phyloP scores from a whole-genome alignment of 2,113 vertebrate genomes.

The Pteruthius melanotis region DNA sequence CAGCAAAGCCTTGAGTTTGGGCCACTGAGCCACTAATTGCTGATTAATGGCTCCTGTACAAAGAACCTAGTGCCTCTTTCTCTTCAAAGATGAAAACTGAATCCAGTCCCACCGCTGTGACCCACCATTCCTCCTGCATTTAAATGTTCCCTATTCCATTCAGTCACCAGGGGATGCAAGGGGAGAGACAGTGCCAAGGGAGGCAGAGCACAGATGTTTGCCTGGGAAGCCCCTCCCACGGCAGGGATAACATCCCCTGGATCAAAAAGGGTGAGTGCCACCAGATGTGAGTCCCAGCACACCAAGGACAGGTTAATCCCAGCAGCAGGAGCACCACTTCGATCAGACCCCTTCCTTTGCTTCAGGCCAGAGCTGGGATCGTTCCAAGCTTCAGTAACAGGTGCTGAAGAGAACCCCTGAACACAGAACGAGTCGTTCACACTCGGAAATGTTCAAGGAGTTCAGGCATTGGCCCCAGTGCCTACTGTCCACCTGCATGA shows the following conservation, averaged over 20 bases:
- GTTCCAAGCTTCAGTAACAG: not conserved
- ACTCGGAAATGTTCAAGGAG: not conserved
- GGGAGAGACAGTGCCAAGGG: not conserved
- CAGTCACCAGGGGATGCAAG: not conserved
- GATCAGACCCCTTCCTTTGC: not conserved
- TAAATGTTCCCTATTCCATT: not conserved
- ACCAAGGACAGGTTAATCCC: not conserved
- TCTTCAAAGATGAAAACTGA: not conserved
- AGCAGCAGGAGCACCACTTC: not conserved
- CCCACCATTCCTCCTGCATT: not conserved
- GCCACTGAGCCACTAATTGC: not conserved
- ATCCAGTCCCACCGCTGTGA: not conserved
- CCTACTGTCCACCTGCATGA: not conserved
- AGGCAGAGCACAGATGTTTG: not conserved
- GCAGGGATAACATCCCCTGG: not conserved
- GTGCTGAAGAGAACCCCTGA: not conserved
- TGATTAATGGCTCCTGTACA: not conserved
- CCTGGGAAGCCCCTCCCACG: not conserved
- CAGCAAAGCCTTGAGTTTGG: not conserved
- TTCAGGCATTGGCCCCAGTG: not conserved
- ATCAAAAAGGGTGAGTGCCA: accelerated
- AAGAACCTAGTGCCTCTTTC: not conserved
- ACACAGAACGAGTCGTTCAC: accelerated
- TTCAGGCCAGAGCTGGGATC: not conserved
- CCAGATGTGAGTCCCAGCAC: not conserved